Evolutionary conservation across 1,140 invertebrate genomes (phyloP), one percentile per base, ranked within the genome.

Genomic region (Wiebesia pumilae): DNA sequence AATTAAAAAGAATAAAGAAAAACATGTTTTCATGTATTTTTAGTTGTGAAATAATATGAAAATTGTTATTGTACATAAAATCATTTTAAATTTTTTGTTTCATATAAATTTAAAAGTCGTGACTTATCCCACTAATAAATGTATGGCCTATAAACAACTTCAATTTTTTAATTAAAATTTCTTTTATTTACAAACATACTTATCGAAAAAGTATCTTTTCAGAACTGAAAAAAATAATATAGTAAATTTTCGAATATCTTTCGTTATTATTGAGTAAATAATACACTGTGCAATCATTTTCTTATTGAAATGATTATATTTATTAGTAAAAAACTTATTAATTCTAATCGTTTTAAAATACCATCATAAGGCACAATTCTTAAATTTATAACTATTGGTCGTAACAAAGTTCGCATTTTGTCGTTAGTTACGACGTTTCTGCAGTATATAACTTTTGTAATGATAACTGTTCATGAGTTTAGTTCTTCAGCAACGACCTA

Each of bases 341-440:
- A n/a, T n/a, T n/a, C n/a, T n/a, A n/a, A n/a, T n/a, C n/a, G n/a
- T n/a, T n/a, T n/a, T n/a, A n/a, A n/a, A 24, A 71, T 38, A 24
- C 40, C 14, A 30, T 38, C 16, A 40, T 40, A 38, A 71, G 12
- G 19, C 65, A 69, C 30, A 14, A 69, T 69, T 69, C 30, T 10
- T 69, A 71, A 71, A 71, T 71, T 35, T 71, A 38, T 71, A 71
- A 9, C 40, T 71, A 71, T 71, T 71, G 16, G 35, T 71, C 38
- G 38, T 43, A 43, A 43, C 38, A 12, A 43, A 6, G 38, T 0
- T 0, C 4, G 40, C 19, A 35, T 33, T 69, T 69, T 19, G 30
- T 40, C 33, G 9, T 43, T 75, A n/a, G 9, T 75, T 43, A 75
- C 14, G 43, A 38, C 0, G 9, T 75, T 75, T 75, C 0, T 14